Evolutionary conservation across 2,888 invertebrate species (phyloP).

Genomic region (Pristionchus entomophagus): DNA sequence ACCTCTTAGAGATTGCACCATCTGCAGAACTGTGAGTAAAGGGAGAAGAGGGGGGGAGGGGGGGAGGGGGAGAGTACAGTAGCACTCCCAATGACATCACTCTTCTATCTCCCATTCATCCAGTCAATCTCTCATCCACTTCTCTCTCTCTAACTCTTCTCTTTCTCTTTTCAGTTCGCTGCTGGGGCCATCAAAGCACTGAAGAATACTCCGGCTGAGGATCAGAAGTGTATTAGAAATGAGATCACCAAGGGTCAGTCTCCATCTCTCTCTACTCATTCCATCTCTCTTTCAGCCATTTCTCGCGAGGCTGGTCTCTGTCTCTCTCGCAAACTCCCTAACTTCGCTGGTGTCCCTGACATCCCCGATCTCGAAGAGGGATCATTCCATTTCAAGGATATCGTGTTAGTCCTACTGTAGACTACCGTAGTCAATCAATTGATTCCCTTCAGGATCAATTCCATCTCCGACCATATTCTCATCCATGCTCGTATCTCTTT

Average conservation of each 20-base stretch:
- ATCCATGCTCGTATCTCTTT: slow-evolving; percentile 73
- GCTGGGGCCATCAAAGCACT: slow-evolving; percentile 75
- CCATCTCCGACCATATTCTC: slow-evolving; percentile 75
- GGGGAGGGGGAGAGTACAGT: not conserved
- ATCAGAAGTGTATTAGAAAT: slow-evolving; percentile 74
- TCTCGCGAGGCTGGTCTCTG: slow-evolving; percentile 72
- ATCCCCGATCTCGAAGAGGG: slow-evolving; percentile 75
- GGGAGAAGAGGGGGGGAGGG: not conserved
- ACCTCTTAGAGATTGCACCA: slow-evolving; percentile 74
- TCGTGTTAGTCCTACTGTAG: slow-evolving; percentile 63
- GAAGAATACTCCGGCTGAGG: slow-evolving; percentile 73
- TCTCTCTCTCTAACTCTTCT: no score
- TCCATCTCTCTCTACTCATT: not conserved
- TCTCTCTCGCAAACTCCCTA: slow-evolving; percentile 68
- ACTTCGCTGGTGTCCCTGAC: slow-evolving; percentile 73
- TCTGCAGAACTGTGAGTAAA: slow-evolving; percentile 70
- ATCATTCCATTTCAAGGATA: slow-evolving; percentile 70
- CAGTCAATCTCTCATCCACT: no score
- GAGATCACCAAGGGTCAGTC: slow-evolving; percentile 68
- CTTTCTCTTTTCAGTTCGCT: slow-evolving; percentile 62
- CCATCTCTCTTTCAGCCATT: slow-evolving; percentile 60
- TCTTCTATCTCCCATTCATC: not conserved
- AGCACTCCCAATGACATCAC: not conserved
- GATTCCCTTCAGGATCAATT: slow-evolving; percentile 68
- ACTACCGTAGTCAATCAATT: not conserved